Conservation (phyloP, 1,140 invertebrate species). For the Drosophila quadrilineata region DNA sequence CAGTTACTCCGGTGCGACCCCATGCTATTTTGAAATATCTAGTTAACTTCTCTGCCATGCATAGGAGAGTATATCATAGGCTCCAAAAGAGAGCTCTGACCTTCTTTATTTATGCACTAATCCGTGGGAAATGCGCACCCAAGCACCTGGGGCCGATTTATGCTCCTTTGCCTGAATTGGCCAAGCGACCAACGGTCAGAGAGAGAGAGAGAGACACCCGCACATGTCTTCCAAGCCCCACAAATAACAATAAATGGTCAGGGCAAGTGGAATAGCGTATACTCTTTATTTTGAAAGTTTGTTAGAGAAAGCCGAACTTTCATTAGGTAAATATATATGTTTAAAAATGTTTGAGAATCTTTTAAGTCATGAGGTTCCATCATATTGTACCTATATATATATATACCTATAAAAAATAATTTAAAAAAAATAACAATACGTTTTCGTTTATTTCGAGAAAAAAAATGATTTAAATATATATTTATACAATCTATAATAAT, state of each 20-base stretch:
- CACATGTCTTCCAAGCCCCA: not conserved
- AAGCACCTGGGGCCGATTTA: slow-evolving; percentile 74
- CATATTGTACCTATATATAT: no score
- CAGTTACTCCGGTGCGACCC: slow-evolving; percentile 23
- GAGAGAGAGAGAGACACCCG: no score
- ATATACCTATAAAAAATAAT: no score
- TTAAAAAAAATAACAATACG: no score
- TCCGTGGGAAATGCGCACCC: slow-evolving; percentile 68
- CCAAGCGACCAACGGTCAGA: slow-evolving; percentile 37
- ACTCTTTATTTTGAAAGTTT: slow-evolving; percentile 14
- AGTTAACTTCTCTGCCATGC: slow-evolving; percentile 46
- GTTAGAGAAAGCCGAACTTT: no score
- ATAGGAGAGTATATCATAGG: no score
- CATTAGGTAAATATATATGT: no score
- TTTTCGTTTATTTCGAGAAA: no score
- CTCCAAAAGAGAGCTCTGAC: slow-evolving; percentile 45
- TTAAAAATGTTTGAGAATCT: no score
- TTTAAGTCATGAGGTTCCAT: no score
- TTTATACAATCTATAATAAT: no score
- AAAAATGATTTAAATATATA: no score
- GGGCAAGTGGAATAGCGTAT: slow-evolving; percentile 5
- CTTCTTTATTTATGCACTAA: slow-evolving; percentile 78
- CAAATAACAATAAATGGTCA: not conserved
- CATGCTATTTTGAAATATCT: slow-evolving; percentile 62
- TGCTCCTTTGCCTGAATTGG: slow-evolving; percentile 33